Percentiles rank a stretch among this genome's conserved stretches.
These are phyloP conservation scores for Leucophenga montana DNA, from an alignment of 2,888 invertebrate species.

Conservation along the genomic window DNA sequence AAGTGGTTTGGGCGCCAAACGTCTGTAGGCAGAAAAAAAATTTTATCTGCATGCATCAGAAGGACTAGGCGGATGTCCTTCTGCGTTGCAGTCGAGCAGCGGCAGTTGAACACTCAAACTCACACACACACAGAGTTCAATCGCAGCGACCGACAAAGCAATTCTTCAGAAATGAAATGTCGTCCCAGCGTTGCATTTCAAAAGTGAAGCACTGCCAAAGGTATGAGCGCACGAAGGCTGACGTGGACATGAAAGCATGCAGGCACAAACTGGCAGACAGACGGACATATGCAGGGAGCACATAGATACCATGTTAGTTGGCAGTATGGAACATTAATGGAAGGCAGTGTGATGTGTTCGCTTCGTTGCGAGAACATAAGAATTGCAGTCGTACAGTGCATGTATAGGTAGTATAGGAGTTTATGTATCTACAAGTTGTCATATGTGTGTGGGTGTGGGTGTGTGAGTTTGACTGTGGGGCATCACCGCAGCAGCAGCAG, in stretches of 20 bases:
- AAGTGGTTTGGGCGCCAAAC: not conserved
- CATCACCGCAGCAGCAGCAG: not conserved
- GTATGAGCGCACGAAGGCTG: too few species aligned
- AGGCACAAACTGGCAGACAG: slow-evolving; percentile 22
- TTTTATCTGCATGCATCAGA: slow-evolving; percentile 28
- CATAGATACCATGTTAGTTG: slow-evolving; percentile 33
- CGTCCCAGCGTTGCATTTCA: slow-evolving; percentile 57
- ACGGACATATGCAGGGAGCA: slow-evolving; percentile 39
- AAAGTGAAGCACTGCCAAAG: slow-evolving; percentile 12
- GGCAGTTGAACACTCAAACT: not conserved
- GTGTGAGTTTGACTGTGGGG: not conserved
- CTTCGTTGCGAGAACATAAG: slow-evolving; percentile 7
- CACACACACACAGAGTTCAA: slow-evolving; percentile 20
- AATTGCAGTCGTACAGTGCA: slow-evolving; percentile 13
- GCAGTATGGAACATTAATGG: not conserved
- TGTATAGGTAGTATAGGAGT: not conserved
- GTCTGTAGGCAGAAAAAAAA: not conserved
- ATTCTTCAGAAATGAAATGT: slow-evolving; percentile 67
- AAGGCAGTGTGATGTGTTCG: too few species aligned
- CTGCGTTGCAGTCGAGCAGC: slow-evolving; percentile 5
- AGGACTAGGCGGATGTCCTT: slow-evolving; percentile 17
- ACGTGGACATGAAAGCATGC: slow-evolving; percentile 11
- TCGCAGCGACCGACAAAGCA: slow-evolving; percentile 56
- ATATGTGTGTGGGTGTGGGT: slow-evolving; percentile 1
- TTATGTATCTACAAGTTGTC: too few species aligned